phyloP scores from a whole-genome alignment of 2,797 vertebrate genomes.

The Margarornis squamiger region DNA sequence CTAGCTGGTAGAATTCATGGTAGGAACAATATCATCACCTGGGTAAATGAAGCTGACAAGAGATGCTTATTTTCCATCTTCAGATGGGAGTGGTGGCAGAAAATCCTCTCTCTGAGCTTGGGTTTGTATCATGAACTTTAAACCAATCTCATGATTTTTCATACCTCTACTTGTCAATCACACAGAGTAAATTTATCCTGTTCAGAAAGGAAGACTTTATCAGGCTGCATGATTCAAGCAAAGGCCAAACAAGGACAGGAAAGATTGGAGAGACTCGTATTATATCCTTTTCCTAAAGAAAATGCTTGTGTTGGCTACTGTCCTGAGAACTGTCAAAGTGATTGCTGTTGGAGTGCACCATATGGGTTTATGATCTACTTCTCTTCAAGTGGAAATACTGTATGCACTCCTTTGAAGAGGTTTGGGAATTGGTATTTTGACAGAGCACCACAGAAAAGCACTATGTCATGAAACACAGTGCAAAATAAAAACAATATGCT shows the following conservation, averaged over 20 bases:
- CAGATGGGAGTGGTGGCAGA: background rate
- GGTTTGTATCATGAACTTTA: background rate
- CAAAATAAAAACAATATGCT: conserved; percentile 18
- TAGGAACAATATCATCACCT: background rate
- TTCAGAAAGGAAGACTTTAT: background rate
- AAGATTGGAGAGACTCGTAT: background rate
- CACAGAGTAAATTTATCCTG: background rate
- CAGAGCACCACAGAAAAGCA: conserved; percentile 5
- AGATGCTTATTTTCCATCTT: background rate
- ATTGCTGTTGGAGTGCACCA: background rate
- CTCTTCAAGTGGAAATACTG: conserved; percentile 36
- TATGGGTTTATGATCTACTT: conserved; percentile 9
- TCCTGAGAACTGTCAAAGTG: background rate
- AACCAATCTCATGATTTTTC: background rate
- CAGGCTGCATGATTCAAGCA: background rate
- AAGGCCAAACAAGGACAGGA: background rate
- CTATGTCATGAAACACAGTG: background rate
- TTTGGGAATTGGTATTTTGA: conserved; percentile 25
- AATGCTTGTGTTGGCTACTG: background rate
- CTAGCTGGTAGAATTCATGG: background rate
- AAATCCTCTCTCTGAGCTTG: background rate
- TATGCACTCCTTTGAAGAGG: background rate
- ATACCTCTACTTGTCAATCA: background rate
- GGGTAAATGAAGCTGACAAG: background rate
- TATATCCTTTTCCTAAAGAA: background rate